phyloP scores from a whole-genome alignment of 2,113 vertebrate species.

The Phoxinus phoxinus region DNA sequence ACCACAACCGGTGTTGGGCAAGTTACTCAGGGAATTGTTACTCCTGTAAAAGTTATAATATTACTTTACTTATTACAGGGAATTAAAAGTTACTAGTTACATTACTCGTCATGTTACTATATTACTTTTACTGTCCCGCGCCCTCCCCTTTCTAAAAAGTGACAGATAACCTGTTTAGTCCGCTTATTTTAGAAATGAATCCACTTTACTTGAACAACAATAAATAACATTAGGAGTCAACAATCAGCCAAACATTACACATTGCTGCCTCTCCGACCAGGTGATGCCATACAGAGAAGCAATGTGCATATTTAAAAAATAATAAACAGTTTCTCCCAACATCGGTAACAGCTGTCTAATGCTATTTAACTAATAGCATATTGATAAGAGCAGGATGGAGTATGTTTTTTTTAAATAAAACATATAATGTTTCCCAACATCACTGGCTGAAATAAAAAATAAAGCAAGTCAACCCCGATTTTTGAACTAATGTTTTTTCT shows the following conservation, averaged over 20 bases:
- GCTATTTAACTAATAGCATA: not conserved
- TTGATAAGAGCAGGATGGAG: not conserved
- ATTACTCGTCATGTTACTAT: not conserved
- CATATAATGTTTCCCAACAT: not conserved
- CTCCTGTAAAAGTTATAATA: not conserved
- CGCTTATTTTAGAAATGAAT: too few species aligned
- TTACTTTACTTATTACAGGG: not conserved
- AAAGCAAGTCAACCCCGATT: not conserved
- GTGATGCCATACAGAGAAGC: not conserved
- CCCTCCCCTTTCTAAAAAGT: too few species aligned
- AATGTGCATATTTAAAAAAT: not conserved
- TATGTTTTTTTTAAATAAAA: not conserved
- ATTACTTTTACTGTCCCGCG: too few species aligned
- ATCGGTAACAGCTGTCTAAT: not conserved
- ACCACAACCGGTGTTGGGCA: too few species aligned
- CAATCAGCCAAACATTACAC: too few species aligned
- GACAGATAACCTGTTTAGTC: too few species aligned
- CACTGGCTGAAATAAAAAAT: not conserved
- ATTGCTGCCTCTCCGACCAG: too few species aligned
- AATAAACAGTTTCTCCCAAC: not conserved
- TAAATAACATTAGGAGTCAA: too few species aligned
- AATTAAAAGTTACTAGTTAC: not conserved
- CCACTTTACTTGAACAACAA: too few species aligned
- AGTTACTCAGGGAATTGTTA: not conserved
- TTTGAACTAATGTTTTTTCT: not conserved